Base-by-base conservation (phyloP, 1,140 invertebrate genomes). In the Cotesia vestalis region DNA sequence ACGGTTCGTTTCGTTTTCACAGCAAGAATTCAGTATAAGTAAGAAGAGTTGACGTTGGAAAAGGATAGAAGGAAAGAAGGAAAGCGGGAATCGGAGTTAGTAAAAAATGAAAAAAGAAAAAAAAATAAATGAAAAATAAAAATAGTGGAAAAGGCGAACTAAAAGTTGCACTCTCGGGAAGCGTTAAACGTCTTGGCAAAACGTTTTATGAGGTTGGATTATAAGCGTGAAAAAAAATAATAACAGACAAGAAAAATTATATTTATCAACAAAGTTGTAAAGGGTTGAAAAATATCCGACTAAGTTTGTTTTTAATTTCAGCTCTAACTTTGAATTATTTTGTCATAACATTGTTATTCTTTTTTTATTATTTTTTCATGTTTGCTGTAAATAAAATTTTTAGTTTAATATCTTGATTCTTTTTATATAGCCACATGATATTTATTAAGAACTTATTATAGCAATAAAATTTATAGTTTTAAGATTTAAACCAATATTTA, bases 121-220 rank as follows among this genome's bases (percentile, higher is more conserved):
- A 40, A n/a, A 38, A 38, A n/a, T 34, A 5, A 12, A 27, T 27
- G 34, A 17, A 61, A 67, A 67, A 53, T 67, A 67, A 67, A 67
- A 67, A 67, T 55, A 51, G 34, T 35, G 5, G 35, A 36, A 20
- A 38, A 36, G 27, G 60, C 27, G 36, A 62, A 6, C 60, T 62
- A 36, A 62, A 62, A 36, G 6, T 62, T 36, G 36, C 36, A 46
- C 40, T 46, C 40, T 62, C 11, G 36, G 27, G 66, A 67, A 67
- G 51, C 66, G 52, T 67, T 67, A 55, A 67, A 55, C 52, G 66
- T 52, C 66, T 67, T 67, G 66, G 51, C 46, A 67, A 67, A 55
- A 36, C 66, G 52, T 67, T 67, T 55, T 67, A 67, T 55, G 66
- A 46, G 62, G 40, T 64, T 11, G 35, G 62, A 64, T 64, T 64